Conservation (phyloP, 2,797 vertebrate species). For the Semaprochilodus insignis region DNA sequence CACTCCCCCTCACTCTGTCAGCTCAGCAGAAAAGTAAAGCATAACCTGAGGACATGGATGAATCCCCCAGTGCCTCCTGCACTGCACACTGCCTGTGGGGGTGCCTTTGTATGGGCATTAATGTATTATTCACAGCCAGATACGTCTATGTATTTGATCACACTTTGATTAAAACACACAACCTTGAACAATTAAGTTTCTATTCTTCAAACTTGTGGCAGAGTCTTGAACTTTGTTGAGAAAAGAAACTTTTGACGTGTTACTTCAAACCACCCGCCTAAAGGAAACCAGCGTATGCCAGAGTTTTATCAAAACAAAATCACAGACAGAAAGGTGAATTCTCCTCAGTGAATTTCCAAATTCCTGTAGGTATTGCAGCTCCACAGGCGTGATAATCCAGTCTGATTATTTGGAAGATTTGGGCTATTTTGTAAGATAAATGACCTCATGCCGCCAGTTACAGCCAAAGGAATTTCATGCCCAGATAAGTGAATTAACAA, state of each 20-base stretch:
- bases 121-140: slow-evolving; percentile 79
- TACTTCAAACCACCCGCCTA: slow-evolving; percentile 26
- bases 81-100: slow-evolving; percentile 66
- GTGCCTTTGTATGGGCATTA: slow-evolving; percentile 68
- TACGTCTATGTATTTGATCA: slow-evolving; percentile 75
- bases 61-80: slow-evolving; percentile 55
- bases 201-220: slow-evolving; percentile 52
- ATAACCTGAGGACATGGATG: slow-evolving; percentile 60
- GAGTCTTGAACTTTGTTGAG: slow-evolving; percentile 13
- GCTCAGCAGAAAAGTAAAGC: slow-evolving; percentile 63
- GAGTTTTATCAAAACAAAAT: slow-evolving; percentile 31
- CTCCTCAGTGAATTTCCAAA: not conserved
- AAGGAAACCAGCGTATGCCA: slow-evolving; percentile 6
- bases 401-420: slow-evolving; percentile 21
- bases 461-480: slow-evolving; percentile 59
- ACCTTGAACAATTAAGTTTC: slow-evolving; percentile 60
- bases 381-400: not conserved
- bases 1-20: slow-evolving; percentile 54
- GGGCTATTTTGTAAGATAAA: slow-evolving; percentile 43
- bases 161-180: slow-evolving; percentile 71
- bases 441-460: slow-evolving; percentile 46
- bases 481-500: slow-evolving; percentile 77
- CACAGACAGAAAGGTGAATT: not conserved
- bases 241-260: slow-evolving; percentile 41
- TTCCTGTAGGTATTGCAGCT: not conserved